Percentiles rank a stretch among this genome's conserved stretches.
Conservation (phyloP, 2,888 invertebrate species). For the Drosophila percnosoma region DNA sequence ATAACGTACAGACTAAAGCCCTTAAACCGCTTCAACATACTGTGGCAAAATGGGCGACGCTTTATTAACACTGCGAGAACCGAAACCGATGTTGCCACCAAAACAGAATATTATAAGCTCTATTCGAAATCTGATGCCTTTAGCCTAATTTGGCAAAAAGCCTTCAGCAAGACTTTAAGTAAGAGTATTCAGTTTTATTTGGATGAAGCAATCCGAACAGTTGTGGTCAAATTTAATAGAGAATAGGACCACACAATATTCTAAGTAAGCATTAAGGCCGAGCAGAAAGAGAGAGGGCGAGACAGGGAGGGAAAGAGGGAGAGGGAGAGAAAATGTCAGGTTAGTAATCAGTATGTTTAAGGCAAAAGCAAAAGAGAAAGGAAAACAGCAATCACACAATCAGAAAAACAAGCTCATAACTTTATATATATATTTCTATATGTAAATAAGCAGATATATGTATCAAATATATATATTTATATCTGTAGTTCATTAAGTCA, state of each 20-base stretch:
- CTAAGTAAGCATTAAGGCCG: background rate
- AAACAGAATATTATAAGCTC: constrained; percentile 18
- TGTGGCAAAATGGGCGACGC: constrained; percentile 17
- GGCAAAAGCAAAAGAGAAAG: background rate
- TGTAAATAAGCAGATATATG: background rate
- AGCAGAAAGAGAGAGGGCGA: background rate
- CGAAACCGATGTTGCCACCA: constrained; percentile 12
- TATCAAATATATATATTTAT: background rate
- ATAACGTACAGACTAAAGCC: constrained; percentile 19
- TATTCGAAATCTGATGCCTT: constrained; percentile 6
- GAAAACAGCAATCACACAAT: background rate
- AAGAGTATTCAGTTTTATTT: background rate
- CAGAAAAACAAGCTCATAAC: background rate
- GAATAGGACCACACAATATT: background rate
- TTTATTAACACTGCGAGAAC: constrained; percentile 36
- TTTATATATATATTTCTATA: background rate
- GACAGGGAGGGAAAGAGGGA: background rate
- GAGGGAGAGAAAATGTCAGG: background rate
- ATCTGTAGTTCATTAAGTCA: background rate
- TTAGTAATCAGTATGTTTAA: background rate
- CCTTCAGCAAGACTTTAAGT: background rate
- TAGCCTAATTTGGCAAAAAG: background rate
- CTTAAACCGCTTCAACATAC: constrained; percentile 48
- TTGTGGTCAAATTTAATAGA: background rate
- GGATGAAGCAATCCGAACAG: background rate